A percentile compares a stretch with the other conserved stretches of the same genome.
Evolutionary conservation across 2,113 vertebrate species (phyloP).

Genomic region (Cololabis saira): DNA sequence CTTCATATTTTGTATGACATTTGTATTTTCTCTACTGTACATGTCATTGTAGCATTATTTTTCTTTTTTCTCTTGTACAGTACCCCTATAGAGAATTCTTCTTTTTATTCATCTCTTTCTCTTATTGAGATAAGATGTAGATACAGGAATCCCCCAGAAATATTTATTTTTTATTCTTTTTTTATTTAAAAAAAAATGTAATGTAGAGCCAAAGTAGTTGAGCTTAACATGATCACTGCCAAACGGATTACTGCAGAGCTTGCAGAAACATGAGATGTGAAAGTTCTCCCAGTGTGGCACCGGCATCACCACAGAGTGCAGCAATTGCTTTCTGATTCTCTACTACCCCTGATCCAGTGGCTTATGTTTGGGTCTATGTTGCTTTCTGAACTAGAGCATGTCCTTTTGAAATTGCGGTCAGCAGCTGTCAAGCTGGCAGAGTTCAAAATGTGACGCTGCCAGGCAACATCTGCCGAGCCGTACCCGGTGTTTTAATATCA

Average conservation of each 20-base stretch:
- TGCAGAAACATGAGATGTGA: conserved; percentile 20
- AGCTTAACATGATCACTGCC: conserved; percentile 27
- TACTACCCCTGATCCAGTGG: conserved; percentile 52
- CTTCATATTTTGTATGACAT: not conserved
- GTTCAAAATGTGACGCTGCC: conserved; percentile 62
- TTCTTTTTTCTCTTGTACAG: not conserved
- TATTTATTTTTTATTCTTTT: too few relatives aligned
- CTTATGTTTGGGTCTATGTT: conserved; percentile 73
- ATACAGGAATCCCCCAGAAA: too few relatives aligned
- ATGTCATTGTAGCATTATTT: not conserved
- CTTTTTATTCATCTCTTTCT: too few relatives aligned
- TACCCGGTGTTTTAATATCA: conserved; percentile 48
- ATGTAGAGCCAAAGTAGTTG: conserved; percentile 20
- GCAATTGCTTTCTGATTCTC: conserved; percentile 58
- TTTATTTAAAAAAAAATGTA: conserved; percentile 3
- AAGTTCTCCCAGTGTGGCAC: conserved; percentile 30
- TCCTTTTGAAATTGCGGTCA: conserved; percentile 76
- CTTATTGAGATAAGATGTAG: too few relatives aligned
- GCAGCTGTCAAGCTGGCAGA: conserved; percentile 73
- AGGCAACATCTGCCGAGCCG: conserved; percentile 70
- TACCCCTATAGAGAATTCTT: too few relatives aligned
- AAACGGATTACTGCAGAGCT: conserved; percentile 37
- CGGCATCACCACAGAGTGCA: conserved; percentile 7
- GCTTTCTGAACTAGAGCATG: conserved; percentile 64
- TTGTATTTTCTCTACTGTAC: not conserved